These are phyloP conservation scores for Colossoma macropomum DNA, from an alignment of 2,113 vertebrate genomes.

Conservation along the genomic window DNA sequence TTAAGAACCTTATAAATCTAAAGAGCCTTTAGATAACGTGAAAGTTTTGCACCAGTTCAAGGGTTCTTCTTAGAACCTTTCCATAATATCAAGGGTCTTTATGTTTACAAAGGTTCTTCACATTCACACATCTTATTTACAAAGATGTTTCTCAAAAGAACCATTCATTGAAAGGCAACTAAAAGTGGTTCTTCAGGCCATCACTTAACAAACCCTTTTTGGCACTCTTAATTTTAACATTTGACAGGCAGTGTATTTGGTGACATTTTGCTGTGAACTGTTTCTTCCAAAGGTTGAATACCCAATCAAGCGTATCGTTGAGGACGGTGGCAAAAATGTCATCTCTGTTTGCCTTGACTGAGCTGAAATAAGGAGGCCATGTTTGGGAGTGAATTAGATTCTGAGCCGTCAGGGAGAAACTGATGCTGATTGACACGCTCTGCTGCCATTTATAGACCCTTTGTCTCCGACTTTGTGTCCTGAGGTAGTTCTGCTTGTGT, in stretches of 20 bases:
- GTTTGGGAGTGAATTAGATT: background rate
- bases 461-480: background rate
- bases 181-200: no score
- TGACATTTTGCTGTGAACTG: background rate
- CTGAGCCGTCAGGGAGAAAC: background rate
- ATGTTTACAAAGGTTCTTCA: no score
- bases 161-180: no score
- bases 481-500: background rate
- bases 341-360: background rate
- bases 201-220: no score
- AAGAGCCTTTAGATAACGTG: no score
- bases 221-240: background rate
- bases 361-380: background rate
- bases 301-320: background rate
- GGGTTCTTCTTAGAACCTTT: no score
- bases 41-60: no score
- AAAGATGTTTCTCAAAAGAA: no score
- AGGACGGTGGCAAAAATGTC: slow-evolving; percentile 7
- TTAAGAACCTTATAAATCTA: no score
- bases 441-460: background rate
- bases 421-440: slow-evolving; percentile 9
- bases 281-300: background rate
- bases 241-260: background rate
- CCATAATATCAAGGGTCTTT: no score
- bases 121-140: no score